Conservation (phyloP, 2,888 invertebrate genomes). For the Catocala fraxini region DNA sequence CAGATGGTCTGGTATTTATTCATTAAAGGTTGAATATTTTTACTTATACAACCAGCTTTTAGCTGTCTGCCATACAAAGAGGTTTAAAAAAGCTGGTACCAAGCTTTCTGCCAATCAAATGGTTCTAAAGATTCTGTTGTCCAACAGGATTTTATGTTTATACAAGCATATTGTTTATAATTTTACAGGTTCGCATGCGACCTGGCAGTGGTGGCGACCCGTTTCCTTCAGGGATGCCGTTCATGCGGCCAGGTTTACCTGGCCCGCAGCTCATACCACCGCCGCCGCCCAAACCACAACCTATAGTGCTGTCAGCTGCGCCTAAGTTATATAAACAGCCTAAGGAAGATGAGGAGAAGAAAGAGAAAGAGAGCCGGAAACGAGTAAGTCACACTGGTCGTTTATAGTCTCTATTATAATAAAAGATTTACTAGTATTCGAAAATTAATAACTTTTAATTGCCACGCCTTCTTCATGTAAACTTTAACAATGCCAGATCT, state of each 20-base stretch:
- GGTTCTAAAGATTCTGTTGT: too few relatives aligned
- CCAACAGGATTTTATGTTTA: too few relatives aligned
- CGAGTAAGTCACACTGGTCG: conserved; percentile 54
- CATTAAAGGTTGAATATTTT: too few relatives aligned
- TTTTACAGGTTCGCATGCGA: conserved; percentile 58
- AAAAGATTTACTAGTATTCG: too few relatives aligned
- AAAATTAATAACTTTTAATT: too few relatives aligned
- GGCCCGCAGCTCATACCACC: conserved; percentile 79
- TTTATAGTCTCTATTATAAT: not conserved
- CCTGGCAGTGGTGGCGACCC: conserved; percentile 52
- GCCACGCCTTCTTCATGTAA: too few relatives aligned
- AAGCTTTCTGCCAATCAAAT: too few relatives aligned
- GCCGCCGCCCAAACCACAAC: conserved; percentile 84
- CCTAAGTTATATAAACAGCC: conserved; percentile 90
- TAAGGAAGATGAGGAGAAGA: conserved; percentile 77
- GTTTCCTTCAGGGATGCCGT: conserved; percentile 76
- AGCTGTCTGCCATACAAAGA: too few relatives aligned
- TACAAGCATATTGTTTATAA: not conserved
- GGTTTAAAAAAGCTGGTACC: too few relatives aligned
- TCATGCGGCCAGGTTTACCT: conserved; percentile 72
- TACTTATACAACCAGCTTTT: too few relatives aligned
- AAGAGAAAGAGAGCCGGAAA: conserved; percentile 73
- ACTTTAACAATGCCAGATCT: too few relatives aligned
- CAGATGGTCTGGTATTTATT: too few relatives aligned
- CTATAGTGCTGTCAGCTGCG: conserved; percentile 90